phyloP scores from a whole-genome alignment of 2,888 invertebrate genomes.

The Hyppa rectilinea region DNA sequence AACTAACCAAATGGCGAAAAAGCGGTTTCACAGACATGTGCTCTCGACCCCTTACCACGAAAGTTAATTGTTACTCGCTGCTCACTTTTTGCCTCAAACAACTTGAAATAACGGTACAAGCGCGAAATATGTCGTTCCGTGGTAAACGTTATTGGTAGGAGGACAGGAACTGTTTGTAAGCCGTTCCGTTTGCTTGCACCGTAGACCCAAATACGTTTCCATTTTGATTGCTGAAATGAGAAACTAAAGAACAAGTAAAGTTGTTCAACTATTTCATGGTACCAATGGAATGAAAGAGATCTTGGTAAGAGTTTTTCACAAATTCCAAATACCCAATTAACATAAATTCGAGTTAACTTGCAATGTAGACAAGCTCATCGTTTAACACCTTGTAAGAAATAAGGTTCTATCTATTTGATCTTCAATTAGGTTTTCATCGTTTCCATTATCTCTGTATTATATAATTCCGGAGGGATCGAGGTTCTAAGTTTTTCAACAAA shows the following conservation, averaged over 20 bases:
- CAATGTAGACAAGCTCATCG: background rate
- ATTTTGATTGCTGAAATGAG: constrained; percentile 50
- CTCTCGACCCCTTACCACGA: constrained; percentile 56
- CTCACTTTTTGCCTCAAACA: constrained; percentile 31
- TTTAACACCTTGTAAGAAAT: constrained; percentile 3
- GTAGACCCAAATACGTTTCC: constrained; percentile 28
- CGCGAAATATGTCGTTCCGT: constrained; percentile 8
- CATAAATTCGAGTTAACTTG: background rate
- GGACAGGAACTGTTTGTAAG: constrained; percentile 46
- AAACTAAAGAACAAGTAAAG: constrained; percentile 33
- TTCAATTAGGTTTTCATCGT: background rate
- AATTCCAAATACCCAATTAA: background rate
- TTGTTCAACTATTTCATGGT: constrained; percentile 13
- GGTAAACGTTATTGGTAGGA: constrained; percentile 40
- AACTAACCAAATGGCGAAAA: constrained; percentile 58
- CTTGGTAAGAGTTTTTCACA: background rate
- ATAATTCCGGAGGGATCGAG: constrained; percentile 3
- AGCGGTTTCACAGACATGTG: constrained; percentile 58
- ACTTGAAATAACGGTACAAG: constrained; percentile 9
- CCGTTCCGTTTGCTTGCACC: constrained; percentile 53
- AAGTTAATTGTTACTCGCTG: constrained; percentile 27
- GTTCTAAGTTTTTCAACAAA: constrained; percentile 11
- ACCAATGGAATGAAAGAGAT: background rate
- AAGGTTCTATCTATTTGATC: constrained; percentile 21
- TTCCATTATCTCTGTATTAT: constrained; percentile 5